Conservation (phyloP, 2,797 vertebrate species). For the Melanotaenia pygmaea region DNA sequence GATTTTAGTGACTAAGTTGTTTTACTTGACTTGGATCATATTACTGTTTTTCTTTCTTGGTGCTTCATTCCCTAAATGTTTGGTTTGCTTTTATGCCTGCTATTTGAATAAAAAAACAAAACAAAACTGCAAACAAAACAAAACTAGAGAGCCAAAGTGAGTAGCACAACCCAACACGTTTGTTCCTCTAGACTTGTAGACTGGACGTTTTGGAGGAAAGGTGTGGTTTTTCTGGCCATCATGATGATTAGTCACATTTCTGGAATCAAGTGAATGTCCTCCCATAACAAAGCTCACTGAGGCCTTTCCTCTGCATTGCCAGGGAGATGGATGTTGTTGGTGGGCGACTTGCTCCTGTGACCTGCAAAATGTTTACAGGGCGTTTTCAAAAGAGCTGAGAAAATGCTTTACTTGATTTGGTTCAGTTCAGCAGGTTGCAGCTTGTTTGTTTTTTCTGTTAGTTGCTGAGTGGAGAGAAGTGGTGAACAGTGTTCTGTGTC, state of each 20-base stretch:
- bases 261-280: constrained; percentile 59
- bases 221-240: constrained; percentile 60
- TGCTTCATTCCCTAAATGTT: constrained; percentile 1
- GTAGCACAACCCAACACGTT: constrained; percentile 19
- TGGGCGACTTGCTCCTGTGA: constrained; percentile 39
- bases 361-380: constrained; percentile 41
- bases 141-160: neutral
- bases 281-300: constrained; percentile 47
- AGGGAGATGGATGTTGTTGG: neutral
- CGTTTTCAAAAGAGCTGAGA: constrained; percentile 33
- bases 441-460: constrained; percentile 28
- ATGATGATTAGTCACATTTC: constrained; percentile 71
- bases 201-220: constrained; percentile 30
- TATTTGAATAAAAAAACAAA: constrained; percentile 6
- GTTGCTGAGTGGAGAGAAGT: constrained; percentile 47
- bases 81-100: neutral
- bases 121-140: no score
- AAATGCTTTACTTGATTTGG: constrained; percentile 33
- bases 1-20: neutral
- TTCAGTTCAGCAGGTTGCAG: constrained; percentile 39
- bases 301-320: constrained; percentile 9
- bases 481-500: constrained; percentile 48
- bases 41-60: neutral
- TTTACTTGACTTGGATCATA: neutral
- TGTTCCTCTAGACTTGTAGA: constrained; percentile 6